Evolutionary conservation across 1,140 invertebrate species (phyloP), one percentile per base, ranked within the genome.

Genomic region (Drosophila miranda): DNA sequence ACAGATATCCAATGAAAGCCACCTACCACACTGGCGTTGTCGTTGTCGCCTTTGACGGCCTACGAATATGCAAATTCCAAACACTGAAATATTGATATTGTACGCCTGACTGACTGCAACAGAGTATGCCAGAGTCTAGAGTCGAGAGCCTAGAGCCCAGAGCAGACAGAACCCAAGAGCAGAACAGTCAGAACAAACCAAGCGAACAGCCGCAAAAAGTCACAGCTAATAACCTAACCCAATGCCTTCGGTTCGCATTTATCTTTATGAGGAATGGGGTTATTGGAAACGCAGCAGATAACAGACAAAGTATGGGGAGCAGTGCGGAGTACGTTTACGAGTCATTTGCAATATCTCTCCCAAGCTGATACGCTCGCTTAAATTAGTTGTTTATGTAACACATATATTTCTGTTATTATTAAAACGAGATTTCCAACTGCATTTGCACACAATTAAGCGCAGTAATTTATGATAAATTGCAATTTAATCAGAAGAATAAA

Each of bases 191-290:
- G 23, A 23, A 3, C 23, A 23, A 38, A 2, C 34, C 34, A 38
- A 38, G 34, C 34, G 34, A 13, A 38, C 34, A 38, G 69, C 66
- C 66, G 72, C 60, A 78, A 75, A 71, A 64, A 76, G 67, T 64
- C 78, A 74, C 69, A 75, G 80, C 66, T 76, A 84, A 84, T 80
- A 84, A 84, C 80, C 81, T 80, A 50, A 59, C 44, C 53, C 62
- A 83, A 71, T 82, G 75, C 76, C 66, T 69, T 56, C 72, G 67
- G 53, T 71, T 77, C 80, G 34, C 81, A 84, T 86, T 84, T 86
- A 77, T 84, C 77, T 86, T 81, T 84, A 84, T 84, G 86, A 71
- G 81, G 66, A 86, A 86, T 71, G 81, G 11, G 34, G 34, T 68
- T 86, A 86, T 86, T 84, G 81, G 64, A 58, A 78, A 67, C 69